A percentile compares a stretch with the other conserved stretches of the same genome.
Conservation (phyloP, 2,888 invertebrate species). For the Notocelia uddmanniana region DNA sequence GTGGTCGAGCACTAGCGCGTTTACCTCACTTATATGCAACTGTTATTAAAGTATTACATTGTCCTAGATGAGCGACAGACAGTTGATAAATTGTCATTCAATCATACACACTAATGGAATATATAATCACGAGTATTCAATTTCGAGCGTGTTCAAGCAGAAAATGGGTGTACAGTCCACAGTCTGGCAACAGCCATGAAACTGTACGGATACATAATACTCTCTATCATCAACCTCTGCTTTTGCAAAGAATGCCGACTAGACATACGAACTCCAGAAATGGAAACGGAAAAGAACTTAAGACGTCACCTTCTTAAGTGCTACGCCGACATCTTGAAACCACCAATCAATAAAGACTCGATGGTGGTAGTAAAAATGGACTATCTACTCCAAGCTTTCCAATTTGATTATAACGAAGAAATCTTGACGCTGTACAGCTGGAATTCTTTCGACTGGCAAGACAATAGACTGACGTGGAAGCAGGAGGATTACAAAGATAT, state of each 20-base stretch:
- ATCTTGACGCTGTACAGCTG: conserved; percentile 23
- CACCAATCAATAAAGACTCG: conserved; percentile 12
- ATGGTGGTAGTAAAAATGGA: conserved; percentile 11
- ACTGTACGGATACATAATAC: neutral
- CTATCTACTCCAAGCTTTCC: conserved; percentile 22
- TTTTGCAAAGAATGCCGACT: conserved; percentile 17
- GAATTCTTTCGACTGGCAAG: conserved; percentile 52
- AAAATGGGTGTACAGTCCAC: conserved; percentile 16
- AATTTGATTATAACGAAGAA: conserved; percentile 26
- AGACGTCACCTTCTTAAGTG: neutral
- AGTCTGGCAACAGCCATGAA: conserved; percentile 19
- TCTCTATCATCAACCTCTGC: conserved; percentile 5
- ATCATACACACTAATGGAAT: neutral
- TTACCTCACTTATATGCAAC: too few relatives aligned
- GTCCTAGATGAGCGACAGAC: neutral
- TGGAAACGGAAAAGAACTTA: conserved; percentile 5
- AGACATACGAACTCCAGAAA: conserved; percentile 8
- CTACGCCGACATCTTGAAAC: neutral
- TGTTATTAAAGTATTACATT: too few relatives aligned
- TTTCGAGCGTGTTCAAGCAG: neutral
- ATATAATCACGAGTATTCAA: neutral
- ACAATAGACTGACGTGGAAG: conserved; percentile 60
- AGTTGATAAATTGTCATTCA: neutral
- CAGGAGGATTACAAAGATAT: conserved; percentile 56
- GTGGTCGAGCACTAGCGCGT: too few relatives aligned